Evolutionary conservation across 2,797 vertebrate species (phyloP), one percentile per base, ranked within the genome.

Genomic region (Acestrorhynchus altus): DNA sequence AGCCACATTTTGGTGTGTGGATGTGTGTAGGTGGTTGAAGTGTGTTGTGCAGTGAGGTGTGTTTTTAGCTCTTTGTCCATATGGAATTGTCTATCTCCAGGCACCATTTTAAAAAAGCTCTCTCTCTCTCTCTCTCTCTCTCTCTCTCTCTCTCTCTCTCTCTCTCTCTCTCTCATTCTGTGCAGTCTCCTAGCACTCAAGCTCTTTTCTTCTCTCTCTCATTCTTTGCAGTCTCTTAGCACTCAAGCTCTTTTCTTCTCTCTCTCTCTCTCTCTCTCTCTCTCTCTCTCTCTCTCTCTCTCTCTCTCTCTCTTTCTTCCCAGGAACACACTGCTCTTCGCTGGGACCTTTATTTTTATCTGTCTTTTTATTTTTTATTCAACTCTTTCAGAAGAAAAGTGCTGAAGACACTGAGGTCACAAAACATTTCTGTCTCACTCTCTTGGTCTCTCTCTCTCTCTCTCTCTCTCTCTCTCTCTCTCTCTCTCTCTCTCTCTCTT

Each of bases 1-100:
- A 61, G 28, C 5, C 8, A 16, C 24, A 16, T 11, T 12, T 5
- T 57, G 26, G 16, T 63, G n/a, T 42, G 61, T 44, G 40, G 44
- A 11, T 44, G 63, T 44, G 63, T 24, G 63, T 24, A 16, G 20
- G n/a, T 42, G 40, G 20, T 40, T 20, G 10, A 42, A 35, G 60
- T 22, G 40, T 42, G 5, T 42, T 42, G 40, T 42, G 20, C 13
- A 24, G 63, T 22, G 63, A 56, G 22, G 9, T 60, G 49, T 79
- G 20, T 73, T 78, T 77, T 75, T 73, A 76, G 26, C 39, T 82
- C 46, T 71, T 72, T 82, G 16, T 83, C 69, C 59, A 39, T 77
- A 20, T 76, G 63, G 64, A 35, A 57, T 70, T 70, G 51, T 76
- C 46, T 76, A 49, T 42, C 73, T 79, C 18, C 28, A 63, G 31